A percentile compares a stretch with the other conserved stretches of the same genome.
These are phyloP conservation scores for Rhogogaster chlorosoma DNA, from an alignment of 2,888 invertebrate genomes.

Conservation along the genomic window DNA sequence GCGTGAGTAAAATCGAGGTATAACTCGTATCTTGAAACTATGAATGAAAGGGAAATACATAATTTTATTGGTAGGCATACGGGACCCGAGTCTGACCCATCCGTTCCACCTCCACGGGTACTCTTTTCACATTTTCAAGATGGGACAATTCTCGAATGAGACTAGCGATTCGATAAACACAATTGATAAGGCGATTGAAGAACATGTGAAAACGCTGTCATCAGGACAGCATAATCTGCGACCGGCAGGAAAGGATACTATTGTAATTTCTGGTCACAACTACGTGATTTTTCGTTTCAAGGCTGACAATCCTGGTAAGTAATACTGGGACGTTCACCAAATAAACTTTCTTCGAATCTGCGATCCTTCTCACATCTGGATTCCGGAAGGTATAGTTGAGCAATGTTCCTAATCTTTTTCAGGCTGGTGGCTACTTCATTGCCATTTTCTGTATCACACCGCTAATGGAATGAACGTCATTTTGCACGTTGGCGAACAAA, in stretches of 20 bases:
- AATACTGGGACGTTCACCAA: neutral
- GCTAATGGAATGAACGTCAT: slow-evolving; percentile 93
- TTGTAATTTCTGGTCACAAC: slow-evolving; percentile 94
- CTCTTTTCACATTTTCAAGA: slow-evolving; percentile 90
- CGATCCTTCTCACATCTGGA: neutral
- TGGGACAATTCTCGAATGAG: slow-evolving; percentile 79
- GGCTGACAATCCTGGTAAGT: slow-evolving; percentile 89
- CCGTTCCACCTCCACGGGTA: slow-evolving; percentile 95
- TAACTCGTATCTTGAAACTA: neutral
- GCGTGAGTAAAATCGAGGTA: slow-evolving; percentile 79
- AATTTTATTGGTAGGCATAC: slow-evolving; percentile 77
- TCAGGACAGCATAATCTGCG: neutral
- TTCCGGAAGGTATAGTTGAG: neutral
- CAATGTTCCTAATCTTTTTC: slow-evolving; percentile 50
- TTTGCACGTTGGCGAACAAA: slow-evolving; percentile 89
- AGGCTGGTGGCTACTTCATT: slow-evolving; percentile 93
- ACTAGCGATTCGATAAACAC: neutral
- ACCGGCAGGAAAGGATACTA: slow-evolving; percentile 92
- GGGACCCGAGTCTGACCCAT: slow-evolving; percentile 91
- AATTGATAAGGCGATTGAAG: slow-evolving; percentile 75
- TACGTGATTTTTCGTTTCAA: slow-evolving; percentile 92
- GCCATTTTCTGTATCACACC: slow-evolving; percentile 94
- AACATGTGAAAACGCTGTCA: slow-evolving; percentile 80
- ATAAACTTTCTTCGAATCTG: neutral
- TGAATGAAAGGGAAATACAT: neutral